Evolutionary conservation across 2,888 invertebrate genomes (phyloP).

Genomic region (Drosophila subsilvestris): DNA sequence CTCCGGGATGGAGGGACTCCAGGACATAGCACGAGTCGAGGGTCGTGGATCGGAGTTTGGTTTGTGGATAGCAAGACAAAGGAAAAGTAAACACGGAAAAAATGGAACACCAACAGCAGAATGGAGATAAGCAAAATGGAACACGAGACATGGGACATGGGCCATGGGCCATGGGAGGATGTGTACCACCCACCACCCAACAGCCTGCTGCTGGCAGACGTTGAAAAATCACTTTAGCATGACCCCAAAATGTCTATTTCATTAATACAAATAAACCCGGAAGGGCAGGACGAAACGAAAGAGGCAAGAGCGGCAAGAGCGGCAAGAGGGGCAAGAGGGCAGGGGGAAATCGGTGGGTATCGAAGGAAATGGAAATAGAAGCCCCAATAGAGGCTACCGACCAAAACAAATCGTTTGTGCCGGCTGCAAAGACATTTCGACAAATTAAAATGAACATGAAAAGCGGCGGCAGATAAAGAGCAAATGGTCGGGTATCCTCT

Average conservation of each 20-base stretch:
- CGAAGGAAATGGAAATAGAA: slow-evolving; percentile 12
- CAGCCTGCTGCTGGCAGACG: slow-evolving; percentile 56
- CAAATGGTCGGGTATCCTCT: slow-evolving; percentile 43
- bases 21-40: not conserved
- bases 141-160: slow-evolving; percentile 35
- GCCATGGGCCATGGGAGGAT: slow-evolving; percentile 23
- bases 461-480: slow-evolving; percentile 58
- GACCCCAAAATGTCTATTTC: slow-evolving; percentile 81
- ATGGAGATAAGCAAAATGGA: slow-evolving; percentile 59
- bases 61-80: slow-evolving; percentile 55
- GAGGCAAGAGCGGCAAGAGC: not conserved
- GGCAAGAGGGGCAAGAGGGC: too few species aligned
- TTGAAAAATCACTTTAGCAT: slow-evolving; percentile 82
- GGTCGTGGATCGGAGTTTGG: not conserved
- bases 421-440: slow-evolving; percentile 73
- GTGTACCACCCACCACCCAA: not conserved
- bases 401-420: slow-evolving; percentile 76
- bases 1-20: not conserved
- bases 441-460: slow-evolving; percentile 79
- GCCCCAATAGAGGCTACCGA: slow-evolving; percentile 28
- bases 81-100: slow-evolving; percentile 71
- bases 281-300: slow-evolving; percentile 19
- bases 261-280: slow-evolving; percentile 78
- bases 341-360: slow-evolving; percentile 7
- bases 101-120: slow-evolving; percentile 19